phyloP scores from a whole-genome alignment of 2,888 invertebrate genomes.

The Piscicola geometra region DNA sequence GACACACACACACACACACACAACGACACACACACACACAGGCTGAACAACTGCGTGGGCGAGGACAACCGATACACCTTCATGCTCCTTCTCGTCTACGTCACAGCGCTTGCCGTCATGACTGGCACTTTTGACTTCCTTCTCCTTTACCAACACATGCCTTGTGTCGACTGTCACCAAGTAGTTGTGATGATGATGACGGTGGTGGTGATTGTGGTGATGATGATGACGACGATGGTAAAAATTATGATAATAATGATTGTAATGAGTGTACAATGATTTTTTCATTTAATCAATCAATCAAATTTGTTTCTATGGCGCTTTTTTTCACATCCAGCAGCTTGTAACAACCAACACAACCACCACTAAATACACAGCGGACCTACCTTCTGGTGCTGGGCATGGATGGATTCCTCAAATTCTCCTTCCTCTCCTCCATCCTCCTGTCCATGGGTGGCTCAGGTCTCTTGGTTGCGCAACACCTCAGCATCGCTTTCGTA shows the following conservation, averaged over 20 bases:
- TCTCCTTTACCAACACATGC: slow-evolving; percentile 49
- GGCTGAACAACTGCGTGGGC: slow-evolving; percentile 57
- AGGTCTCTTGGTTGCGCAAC: slow-evolving; percentile 36
- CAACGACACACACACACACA: slow-evolving; percentile 40
- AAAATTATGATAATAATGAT: neutral
- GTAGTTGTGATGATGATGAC: neutral
- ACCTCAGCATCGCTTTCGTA: slow-evolving; percentile 37
- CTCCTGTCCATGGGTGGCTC: slow-evolving; percentile 35
- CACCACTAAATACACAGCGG: slow-evolving; percentile 18
- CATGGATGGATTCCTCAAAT: slow-evolving; percentile 15
- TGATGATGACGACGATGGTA: too few species aligned
- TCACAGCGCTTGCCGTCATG: slow-evolving; percentile 47
- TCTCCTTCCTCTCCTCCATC: slow-evolving; percentile 32
- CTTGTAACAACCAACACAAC: too few species aligned
- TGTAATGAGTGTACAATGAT: too few species aligned
- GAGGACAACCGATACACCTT: slow-evolving; percentile 54
- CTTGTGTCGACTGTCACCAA: slow-evolving; percentile 48
- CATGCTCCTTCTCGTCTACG: slow-evolving; percentile 64
- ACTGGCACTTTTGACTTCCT: slow-evolving; percentile 47
- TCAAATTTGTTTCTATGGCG: too few species aligned
- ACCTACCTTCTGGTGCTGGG: slow-evolving; percentile 24
- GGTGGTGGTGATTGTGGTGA: too few species aligned
- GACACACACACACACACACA: too few species aligned
- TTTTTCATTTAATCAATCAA: too few species aligned
- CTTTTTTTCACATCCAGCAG: too few species aligned